Base-by-base conservation (phyloP, 1,140 invertebrate genomes). In the Zaprionus inermis region DNA sequence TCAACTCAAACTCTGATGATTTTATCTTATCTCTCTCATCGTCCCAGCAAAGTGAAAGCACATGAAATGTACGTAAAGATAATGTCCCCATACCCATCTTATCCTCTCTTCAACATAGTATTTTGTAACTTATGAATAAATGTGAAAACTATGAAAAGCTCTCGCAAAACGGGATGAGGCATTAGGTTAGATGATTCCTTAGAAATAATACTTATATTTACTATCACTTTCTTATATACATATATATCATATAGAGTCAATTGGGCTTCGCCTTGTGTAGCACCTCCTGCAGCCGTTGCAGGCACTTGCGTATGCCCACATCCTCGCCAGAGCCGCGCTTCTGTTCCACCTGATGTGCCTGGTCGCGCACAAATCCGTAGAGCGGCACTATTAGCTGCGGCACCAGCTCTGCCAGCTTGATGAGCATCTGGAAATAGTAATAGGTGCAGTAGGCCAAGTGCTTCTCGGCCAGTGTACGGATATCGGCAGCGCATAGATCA, bases 271-370 rank as follows among this genome's bases (percentile, higher is more conserved):
- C 7, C 44, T 49, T 49, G 1, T 22, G 44, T 51, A 79, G 56
- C n/a, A 64, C 76, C 22, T 81, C 73, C 38, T 90, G 75, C 11
- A 92, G 52, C 0, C 78, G 75, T 20, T 80, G 76, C 18, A 91
- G 56, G 28, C 86, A 91, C 16, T 90, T 82, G n/a, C 91, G 77
- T 55, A 92, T 89, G 24, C 90, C 83, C 51, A 81, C 72, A 81
- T 92, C 91, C 57, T 91, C 79, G n/a, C 91, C 91, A 67, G 80
- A 86, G 38, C 91, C 91, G 4, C 91, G 82, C 14, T 92, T 91
- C 24, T 74, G 57, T 49, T 92, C 91, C n/a, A 92, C 91, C 44
- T 73, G 68, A 36, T 56, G 20, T 12, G 91, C 76, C 68, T 84
- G 74, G 0, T 79, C 51, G 1, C 59, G 49, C 18, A 92, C 63